Evolutionary conservation across 2,113 vertebrate genomes (phyloP).

Genomic region (Caloenas nicobarica): DNA sequence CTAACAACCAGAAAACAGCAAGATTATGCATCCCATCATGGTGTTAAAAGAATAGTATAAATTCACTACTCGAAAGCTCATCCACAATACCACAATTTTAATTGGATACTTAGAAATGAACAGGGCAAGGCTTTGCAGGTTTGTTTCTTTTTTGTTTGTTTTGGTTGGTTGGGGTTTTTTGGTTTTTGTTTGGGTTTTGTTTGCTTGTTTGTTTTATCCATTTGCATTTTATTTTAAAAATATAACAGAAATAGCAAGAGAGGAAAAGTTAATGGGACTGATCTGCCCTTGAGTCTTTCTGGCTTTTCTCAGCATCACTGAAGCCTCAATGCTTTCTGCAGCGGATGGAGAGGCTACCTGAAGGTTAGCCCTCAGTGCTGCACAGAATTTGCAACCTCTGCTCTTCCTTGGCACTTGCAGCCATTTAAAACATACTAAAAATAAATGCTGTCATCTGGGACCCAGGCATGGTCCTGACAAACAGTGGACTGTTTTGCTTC

Average conservation of each 20-base stretch:
- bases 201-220: not conserved
- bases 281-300: not conserved
- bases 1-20: not conserved
- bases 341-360: not conserved
- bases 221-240: not conserved
- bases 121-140: not conserved
- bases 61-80: not conserved
- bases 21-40: not conserved
- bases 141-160: not conserved
- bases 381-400: not conserved
- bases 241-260: not conserved
- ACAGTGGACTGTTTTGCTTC: not conserved
- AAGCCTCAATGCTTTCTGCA: not conserved
- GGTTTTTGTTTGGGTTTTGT: no score
- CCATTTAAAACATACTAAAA: not conserved
- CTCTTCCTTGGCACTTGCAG: not conserved
- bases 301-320: not conserved
- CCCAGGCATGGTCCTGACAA: not conserved
- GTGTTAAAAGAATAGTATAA: not conserved
- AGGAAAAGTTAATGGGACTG: not conserved
- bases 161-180: no score
- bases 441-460: not conserved
- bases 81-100: not conserved
- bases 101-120: not conserved
- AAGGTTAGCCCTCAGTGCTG: fast-evolving